Evolutionary conservation across 2,113 vertebrate species (phyloP), one percentile per base, ranked within the genome.

Genomic region (Halichoeres trimaculatus): DNA sequence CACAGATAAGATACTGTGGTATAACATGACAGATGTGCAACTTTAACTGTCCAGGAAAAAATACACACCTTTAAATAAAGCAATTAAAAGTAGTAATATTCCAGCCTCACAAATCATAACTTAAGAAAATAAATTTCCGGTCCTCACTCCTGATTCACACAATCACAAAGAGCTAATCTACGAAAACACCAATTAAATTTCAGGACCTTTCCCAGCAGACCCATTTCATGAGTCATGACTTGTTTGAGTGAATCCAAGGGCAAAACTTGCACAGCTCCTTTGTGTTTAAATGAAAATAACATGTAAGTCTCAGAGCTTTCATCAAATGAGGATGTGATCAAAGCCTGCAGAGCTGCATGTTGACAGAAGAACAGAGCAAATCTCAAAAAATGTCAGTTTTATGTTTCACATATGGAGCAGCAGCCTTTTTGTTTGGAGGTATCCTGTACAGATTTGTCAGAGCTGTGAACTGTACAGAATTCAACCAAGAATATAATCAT

Each of bases 351-450:
- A 76, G 47, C 24, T 2, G 16, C 20, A 17, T 69, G 51, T 69
- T 80, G 61, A 75, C 53, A 70, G 40, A 51, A 53, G 38, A 87
- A 68, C 45, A 80, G 16, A 75, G 22, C 41, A 78, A 85, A 77
- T 79, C 65, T 74, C 75, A 77, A 50, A 48, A 83, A 83, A 77
- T 70, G 71, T 19, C 59, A 83, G 38, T 3, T 20, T 61, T 72
- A 12, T 53, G 59, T 66, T 70, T 61, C 22, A 60, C 9, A 66
- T 17, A 50, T 48, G 68, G 16, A 69, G 30, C 38, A 35, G 24
- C 52, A 30, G 23, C 20, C 50, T 54, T 55, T 83, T 40, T 73
- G 11, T 71, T 70, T 4, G 26, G n/a, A 30, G 50, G n/a, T 23
- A 67, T 55, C 48, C 23, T 56, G 51, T 38, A 24, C 11, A 76